Evolutionary conservation across 2,888 invertebrate genomes (phyloP).

Genomic region (Sialis fuliginosa): DNA sequence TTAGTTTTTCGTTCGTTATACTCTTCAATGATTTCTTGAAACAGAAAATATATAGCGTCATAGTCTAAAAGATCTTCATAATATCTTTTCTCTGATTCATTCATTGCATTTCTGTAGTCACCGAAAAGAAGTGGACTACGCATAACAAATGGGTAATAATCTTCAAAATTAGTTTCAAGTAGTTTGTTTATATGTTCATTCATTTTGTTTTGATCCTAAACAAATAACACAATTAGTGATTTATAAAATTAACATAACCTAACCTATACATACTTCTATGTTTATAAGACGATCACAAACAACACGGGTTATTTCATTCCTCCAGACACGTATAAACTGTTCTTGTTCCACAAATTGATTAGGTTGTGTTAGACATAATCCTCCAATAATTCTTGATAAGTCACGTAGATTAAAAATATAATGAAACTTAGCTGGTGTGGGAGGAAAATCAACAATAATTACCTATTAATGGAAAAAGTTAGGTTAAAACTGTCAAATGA

Average conservation of each 20-base stretch:
- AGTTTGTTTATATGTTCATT: constrained; percentile 37
- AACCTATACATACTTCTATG: constrained; percentile 25
- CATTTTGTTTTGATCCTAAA: constrained; percentile 48
- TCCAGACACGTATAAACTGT: constrained; percentile 71
- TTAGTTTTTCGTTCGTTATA: constrained; percentile 60
- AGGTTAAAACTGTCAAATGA: background rate
- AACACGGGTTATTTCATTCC: constrained; percentile 76
- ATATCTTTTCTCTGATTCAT: constrained; percentile 58
- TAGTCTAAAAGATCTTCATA: constrained; percentile 86
- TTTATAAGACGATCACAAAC: constrained; percentile 75
- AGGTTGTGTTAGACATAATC: constrained; percentile 60
- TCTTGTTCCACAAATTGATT: constrained; percentile 46
- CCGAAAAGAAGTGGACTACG: constrained; percentile 76
- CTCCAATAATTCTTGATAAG: constrained; percentile 68
- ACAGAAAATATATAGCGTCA: constrained; percentile 71
- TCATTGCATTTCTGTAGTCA: constrained; percentile 72
- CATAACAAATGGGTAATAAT: constrained; percentile 46
- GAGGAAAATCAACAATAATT: constrained; percentile 60
- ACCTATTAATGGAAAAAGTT: constrained; percentile 25
- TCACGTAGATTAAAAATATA: constrained; percentile 89
- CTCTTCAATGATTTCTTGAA: constrained; percentile 78
- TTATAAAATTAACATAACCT: constrained; percentile 4
- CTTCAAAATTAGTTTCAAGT: constrained; percentile 39
- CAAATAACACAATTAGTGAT: constrained; percentile 3
- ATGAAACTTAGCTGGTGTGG: constrained; percentile 86